Evolutionary conservation across 2,888 invertebrate genomes (phyloP).

Genomic region (Hemaris fuciformis): DNA sequence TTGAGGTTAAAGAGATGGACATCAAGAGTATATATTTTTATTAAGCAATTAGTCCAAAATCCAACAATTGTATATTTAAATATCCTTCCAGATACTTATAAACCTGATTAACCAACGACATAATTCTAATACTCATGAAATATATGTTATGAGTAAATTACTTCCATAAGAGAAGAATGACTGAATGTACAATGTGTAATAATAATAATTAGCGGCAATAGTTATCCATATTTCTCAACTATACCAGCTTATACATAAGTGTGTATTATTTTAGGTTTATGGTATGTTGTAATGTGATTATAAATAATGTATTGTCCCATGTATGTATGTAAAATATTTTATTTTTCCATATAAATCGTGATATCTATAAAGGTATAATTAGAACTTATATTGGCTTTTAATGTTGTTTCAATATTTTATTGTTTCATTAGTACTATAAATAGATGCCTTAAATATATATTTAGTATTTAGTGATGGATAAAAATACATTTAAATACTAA

Average conservation of each 20-base stretch:
- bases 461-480: not conserved
- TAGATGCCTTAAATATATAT: conserved; percentile 4
- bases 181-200: conserved; percentile 4
- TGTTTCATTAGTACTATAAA: conserved; percentile 1
- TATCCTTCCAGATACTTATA: not conserved
- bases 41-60: not conserved
- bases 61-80: not conserved
- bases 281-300: not conserved
- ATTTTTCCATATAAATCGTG: conserved; percentile 7
- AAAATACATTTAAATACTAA: not conserved
- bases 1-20: conserved; percentile 3
- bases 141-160: not conserved
- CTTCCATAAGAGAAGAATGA: not conserved
- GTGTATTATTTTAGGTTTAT: conserved; percentile 10
- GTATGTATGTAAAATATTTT: conserved; percentile 11
- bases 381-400: conserved; percentile 3
- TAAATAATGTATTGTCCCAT: not conserved
- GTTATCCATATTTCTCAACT: conserved; percentile 7
- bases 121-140: conserved; percentile 2
- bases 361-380: conserved; percentile 14
- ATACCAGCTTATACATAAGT: conserved; percentile 5
- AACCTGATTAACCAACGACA: not conserved
- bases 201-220: not conserved
- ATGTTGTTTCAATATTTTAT: not conserved
- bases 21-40: not conserved